Conservation (phyloP, 1,140 invertebrate species). For the Anoplophora glabripennis region DNA sequence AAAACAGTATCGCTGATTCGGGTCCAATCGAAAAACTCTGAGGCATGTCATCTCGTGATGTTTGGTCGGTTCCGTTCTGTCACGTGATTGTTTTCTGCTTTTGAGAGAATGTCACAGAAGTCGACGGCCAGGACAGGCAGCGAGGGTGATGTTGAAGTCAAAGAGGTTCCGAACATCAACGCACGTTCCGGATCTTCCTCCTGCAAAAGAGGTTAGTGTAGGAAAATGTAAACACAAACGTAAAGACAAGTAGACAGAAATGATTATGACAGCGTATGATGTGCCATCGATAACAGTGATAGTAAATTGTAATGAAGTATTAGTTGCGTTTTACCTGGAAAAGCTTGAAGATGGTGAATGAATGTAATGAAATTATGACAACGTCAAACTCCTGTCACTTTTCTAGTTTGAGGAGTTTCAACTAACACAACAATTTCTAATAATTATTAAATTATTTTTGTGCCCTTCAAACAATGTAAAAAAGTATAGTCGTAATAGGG, state of each 20-base stretch:
- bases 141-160: slow-evolving; percentile 6
- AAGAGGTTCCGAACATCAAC: neutral
- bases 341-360: neutral
- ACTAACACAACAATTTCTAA: too few species aligned
- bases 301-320: neutral
- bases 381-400: too few species aligned
- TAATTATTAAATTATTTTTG: too few species aligned
- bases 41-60: neutral
- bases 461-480: too few species aligned
- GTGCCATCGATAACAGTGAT: neutral
- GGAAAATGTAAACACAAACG: too few species aligned
- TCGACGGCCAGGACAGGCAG: slow-evolving; percentile 8
- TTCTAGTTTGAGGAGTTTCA: too few species aligned
- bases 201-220: slow-evolving; percentile 2
- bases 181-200: slow-evolving; percentile 11
- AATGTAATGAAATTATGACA: neutral
- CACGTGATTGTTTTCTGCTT: neutral
- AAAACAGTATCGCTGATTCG: neutral
- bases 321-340: neutral
- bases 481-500: too few species aligned
- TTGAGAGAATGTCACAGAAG: slow-evolving; percentile 9
- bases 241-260: neutral
- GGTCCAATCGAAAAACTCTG: neutral
- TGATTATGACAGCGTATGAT: neutral
- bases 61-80: neutral